phyloP scores from a whole-genome alignment of 2,113 vertebrate genomes.

The Phodopus roborovskii region DNA sequence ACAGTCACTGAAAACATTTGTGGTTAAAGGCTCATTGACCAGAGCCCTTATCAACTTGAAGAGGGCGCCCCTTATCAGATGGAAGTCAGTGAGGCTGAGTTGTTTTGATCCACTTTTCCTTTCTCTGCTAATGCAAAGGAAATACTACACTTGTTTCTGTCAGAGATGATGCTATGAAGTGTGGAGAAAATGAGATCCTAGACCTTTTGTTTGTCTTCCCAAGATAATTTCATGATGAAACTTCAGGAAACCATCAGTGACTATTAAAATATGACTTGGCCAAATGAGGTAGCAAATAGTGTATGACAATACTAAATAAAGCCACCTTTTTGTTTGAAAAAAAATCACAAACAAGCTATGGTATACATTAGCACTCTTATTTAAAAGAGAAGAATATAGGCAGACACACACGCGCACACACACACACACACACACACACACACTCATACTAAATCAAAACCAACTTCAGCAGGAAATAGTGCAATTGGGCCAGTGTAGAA shows the following conservation, averaged over 20 bases:
- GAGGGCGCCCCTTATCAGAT: not conserved
- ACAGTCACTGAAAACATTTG: not conserved
- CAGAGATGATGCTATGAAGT: not conserved
- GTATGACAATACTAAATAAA: not conserved
- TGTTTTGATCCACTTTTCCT: not conserved
- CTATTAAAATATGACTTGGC: conserved; percentile 35
- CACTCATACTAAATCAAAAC: no score
- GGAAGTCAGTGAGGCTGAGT: not conserved
- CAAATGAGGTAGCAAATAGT: conserved; percentile 15
- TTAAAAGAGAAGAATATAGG: no score
- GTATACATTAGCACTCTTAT: no score
- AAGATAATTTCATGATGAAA: conserved; percentile 35
- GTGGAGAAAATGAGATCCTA: not conserved
- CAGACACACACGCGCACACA: no score
- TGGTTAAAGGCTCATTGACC: not conserved
- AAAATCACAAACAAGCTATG: no score
- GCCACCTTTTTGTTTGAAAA: not conserved
- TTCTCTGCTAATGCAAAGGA: not conserved
- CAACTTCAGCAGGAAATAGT: no score
- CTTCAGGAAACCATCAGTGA: not conserved
- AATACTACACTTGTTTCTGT: not conserved
- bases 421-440: no score
- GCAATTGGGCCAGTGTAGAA: no score
- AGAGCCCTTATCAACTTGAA: not conserved
- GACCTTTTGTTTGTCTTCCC: conserved; percentile 1